phyloP scores from a whole-genome alignment of 2,113 vertebrate species.

The Sander vitreus region DNA sequence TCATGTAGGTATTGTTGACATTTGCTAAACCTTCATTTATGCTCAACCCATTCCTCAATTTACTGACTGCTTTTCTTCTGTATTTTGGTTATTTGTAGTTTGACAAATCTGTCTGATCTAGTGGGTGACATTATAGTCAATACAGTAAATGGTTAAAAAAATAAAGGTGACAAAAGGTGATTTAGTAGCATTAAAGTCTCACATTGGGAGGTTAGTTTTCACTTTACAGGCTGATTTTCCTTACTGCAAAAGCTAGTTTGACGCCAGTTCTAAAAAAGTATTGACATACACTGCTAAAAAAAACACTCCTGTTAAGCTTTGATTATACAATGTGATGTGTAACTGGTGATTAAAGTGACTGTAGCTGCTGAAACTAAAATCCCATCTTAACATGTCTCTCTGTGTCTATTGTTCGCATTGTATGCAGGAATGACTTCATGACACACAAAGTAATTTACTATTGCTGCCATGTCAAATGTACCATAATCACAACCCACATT shows the following conservation, averaged over 20 bases:
- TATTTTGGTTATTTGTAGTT: background rate
- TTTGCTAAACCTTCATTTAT: background rate
- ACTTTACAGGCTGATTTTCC: slow-evolving; percentile 4
- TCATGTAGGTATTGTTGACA: background rate
- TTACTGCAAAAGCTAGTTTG: background rate
- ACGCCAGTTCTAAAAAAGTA: background rate
- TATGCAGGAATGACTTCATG: slow-evolving; percentile 1
- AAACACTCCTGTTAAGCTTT: background rate
- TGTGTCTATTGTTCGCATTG: slow-evolving; percentile 1
- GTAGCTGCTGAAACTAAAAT: slow-evolving; percentile 8
- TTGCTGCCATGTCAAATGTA: slow-evolving; percentile 6
- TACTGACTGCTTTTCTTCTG: background rate
- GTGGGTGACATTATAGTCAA: background rate
- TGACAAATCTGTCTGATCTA: slow-evolving; percentile 3
- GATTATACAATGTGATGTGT: background rate
- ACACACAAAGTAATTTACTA: slow-evolving; percentile 4
- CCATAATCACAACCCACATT: slow-evolving; percentile 6
- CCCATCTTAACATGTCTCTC: background rate
- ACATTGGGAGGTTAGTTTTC: background rate
- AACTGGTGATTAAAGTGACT: background rate
- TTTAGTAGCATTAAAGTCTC: slow-evolving; percentile 2
- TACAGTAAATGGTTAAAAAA: background rate
- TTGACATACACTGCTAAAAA: background rate
- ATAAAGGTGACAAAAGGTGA: background rate
- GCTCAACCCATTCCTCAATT: background rate